These are phyloP conservation scores for Anolis apletophallus DNA, from an alignment of 2,797 vertebrate genomes.

Conservation along the genomic window DNA sequence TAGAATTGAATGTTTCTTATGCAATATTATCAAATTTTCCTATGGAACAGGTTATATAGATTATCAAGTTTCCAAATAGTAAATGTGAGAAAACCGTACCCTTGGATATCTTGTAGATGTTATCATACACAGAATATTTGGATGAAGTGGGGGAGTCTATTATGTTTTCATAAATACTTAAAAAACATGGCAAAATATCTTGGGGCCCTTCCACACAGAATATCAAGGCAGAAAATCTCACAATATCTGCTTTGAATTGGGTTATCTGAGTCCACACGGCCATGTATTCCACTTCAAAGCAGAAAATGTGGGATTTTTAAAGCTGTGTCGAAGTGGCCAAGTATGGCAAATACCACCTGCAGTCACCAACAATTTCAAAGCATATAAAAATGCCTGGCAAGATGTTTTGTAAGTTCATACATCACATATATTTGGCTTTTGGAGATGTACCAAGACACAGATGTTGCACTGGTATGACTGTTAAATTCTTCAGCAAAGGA, in stretches of 20 bases:
- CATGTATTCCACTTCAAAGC: no score
- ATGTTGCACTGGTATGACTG: neutral
- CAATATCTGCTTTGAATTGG: no score
- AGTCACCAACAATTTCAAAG: neutral
- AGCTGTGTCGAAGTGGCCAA: no score
- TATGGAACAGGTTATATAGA: neutral
- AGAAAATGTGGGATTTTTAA: no score
- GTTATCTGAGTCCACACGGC: no score
- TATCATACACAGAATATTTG: neutral
- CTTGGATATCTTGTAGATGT: neutral
- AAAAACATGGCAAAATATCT: neutral
- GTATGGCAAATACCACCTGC: neutral
- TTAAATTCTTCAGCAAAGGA: slow-evolving; percentile 31
- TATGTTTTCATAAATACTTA: neutral
- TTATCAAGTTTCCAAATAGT: neutral
- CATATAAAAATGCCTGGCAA: neutral
- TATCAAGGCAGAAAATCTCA: no score
- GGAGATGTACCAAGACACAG: neutral
- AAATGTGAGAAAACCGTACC: neutral
- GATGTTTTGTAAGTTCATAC: neutral
- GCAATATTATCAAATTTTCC: neutral
- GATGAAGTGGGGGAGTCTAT: no score
- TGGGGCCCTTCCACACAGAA: neutral
- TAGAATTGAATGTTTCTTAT: neutral
- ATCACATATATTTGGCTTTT: neutral